A percentile compares a stretch with the other conserved stretches of the same genome.
Evolutionary conservation across 2,797 vertebrate species (phyloP).

Genomic region (Anas georgica): DNA sequence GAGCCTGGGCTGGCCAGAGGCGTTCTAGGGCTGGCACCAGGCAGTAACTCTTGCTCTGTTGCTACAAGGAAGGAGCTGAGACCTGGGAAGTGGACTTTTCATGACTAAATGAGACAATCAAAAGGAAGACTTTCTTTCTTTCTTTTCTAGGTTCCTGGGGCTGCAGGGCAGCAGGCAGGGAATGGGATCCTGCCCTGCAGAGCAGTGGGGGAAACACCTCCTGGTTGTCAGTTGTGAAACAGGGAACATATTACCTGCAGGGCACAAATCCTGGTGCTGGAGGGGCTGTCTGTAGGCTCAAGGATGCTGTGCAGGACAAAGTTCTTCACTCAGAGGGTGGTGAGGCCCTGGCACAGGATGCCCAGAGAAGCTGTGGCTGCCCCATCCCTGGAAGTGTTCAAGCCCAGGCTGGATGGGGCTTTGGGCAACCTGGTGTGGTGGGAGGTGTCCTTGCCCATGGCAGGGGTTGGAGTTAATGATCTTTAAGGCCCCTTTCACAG

Average conservation of each 20-base stretch:
- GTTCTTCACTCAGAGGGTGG: too few species aligned
- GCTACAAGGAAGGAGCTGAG: background rate
- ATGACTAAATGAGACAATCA: background rate
- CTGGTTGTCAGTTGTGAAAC: background rate
- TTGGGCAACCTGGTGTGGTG: background rate
- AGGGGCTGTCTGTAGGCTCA: background rate
- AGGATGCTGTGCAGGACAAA: background rate
- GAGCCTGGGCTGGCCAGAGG: background rate
- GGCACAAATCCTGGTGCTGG: background rate
- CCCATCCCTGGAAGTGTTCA: too few species aligned
- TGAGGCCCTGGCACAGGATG: too few species aligned
- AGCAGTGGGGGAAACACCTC: background rate
- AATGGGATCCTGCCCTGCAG: background rate
- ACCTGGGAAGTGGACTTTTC: background rate
- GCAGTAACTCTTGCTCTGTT: background rate
- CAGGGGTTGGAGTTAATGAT: background rate
- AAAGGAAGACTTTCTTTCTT: background rate
- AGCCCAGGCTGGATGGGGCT: too few species aligned
- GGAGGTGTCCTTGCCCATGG: background rate
- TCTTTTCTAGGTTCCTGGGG: background rate
- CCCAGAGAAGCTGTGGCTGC: too few species aligned
- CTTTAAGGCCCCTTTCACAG: background rate
- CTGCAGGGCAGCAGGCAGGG: background rate
- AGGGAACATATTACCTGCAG: background rate
- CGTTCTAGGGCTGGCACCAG: background rate